Evolutionary conservation across 2,797 vertebrate genomes (phyloP).

Genomic region (Mus minutoides): DNA sequence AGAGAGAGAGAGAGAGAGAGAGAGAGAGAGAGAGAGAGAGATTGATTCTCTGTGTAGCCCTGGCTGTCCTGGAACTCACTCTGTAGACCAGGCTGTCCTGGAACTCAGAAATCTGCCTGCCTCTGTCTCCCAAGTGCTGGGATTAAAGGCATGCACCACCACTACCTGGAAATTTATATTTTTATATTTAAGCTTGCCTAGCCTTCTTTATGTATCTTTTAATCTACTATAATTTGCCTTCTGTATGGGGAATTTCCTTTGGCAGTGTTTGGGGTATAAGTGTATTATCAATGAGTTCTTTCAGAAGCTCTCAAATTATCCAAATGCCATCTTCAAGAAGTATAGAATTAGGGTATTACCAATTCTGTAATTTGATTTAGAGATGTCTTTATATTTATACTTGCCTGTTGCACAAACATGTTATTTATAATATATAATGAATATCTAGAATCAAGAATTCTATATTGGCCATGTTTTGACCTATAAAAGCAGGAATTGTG

Average conservation of each 20-base stretch:
- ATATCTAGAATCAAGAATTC: background rate
- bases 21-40: no score
- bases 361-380: background rate
- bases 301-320: background rate
- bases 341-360: background rate
- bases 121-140: no score
- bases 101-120: no score
- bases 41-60: no score
- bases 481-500: background rate
- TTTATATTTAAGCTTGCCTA: no score
- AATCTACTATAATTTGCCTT: background rate
- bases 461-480: background rate
- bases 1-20: no score
- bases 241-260: background rate
- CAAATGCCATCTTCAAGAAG: background rate
- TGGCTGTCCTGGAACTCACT: no score
- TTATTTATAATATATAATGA: background rate
- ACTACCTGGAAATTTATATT: no score
- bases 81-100: no score
- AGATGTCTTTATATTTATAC: background rate
- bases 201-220: background rate
- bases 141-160: no score
- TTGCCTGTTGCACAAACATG: background rate
- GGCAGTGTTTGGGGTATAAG: background rate
- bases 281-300: background rate